Evolutionary conservation across 2,888 invertebrate species (phyloP).

Genomic region (Odontothrips loti): DNA sequence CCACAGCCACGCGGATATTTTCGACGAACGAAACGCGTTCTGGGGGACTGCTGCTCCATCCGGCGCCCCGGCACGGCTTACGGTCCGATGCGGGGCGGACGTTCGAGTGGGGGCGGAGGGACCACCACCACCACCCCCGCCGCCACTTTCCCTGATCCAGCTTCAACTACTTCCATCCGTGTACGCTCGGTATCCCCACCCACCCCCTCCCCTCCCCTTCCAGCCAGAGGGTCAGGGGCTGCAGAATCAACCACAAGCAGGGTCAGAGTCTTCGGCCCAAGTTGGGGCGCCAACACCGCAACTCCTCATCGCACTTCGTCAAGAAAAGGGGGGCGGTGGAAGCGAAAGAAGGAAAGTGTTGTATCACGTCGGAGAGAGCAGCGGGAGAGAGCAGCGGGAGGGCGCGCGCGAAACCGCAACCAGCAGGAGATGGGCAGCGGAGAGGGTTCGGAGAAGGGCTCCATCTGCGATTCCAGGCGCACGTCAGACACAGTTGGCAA

Average conservation of each 20-base stretch:
- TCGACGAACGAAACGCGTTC: too few species aligned
- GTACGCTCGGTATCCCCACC: not conserved
- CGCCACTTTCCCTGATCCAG: not conserved
- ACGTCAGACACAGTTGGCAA: not conserved
- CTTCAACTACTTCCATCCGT: not conserved
- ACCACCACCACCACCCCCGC: too few species aligned
- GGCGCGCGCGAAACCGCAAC: too few species aligned
- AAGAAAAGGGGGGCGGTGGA: not conserved
- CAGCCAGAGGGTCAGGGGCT: not conserved
- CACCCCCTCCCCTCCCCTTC: not conserved
- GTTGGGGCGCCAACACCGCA: constrained; percentile 13
- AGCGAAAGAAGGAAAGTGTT: not conserved
- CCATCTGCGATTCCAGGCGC: not conserved
- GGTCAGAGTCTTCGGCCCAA: constrained; percentile 11
- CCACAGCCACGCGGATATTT: too few species aligned
- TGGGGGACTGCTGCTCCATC: too few species aligned
- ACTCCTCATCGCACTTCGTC: not conserved
- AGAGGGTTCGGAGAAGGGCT: too few species aligned
- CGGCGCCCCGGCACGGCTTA: too few species aligned
- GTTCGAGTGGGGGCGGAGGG: not conserved
- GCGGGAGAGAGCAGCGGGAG: not conserved
- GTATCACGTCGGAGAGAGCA: not conserved
- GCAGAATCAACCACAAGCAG: constrained; percentile 15
- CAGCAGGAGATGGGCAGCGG: too few species aligned
- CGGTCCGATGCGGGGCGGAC: not conserved